Evolutionary conservation across 2,113 vertebrate species (phyloP).

Genomic region (Notothenia rossii): DNA sequence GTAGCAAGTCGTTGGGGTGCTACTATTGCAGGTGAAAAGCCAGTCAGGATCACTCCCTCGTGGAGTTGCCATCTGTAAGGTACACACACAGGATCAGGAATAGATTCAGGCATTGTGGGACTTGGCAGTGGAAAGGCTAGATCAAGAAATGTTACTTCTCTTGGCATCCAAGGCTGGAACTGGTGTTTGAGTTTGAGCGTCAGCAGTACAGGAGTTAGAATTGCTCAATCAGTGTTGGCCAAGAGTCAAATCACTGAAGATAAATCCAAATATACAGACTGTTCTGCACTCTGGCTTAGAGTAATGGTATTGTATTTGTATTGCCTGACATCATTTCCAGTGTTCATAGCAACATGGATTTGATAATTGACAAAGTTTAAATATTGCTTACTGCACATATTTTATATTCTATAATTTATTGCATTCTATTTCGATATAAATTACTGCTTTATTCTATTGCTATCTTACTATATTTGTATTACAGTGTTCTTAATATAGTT

Average conservation of each 20-base stretch:
- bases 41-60: constrained; percentile 19
- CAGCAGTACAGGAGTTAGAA: neutral
- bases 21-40: constrained; percentile 13
- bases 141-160: constrained; percentile 30
- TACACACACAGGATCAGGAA: constrained; percentile 11
- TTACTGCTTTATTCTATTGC: too few species aligned
- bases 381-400: too few species aligned
- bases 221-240: neutral
- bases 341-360: neutral
- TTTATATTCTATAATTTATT: too few species aligned
- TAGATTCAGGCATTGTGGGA: constrained; percentile 36
- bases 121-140: constrained; percentile 17
- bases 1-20: neutral
- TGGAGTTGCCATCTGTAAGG: constrained; percentile 36
- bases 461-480: too few species aligned
- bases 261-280: neutral
- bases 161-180: constrained; percentile 8
- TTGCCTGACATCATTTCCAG: too few species aligned
- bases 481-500: too few species aligned
- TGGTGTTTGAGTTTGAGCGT: constrained; percentile 1
- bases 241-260: neutral
- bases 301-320: too few species aligned
- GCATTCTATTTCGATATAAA: too few species aligned
- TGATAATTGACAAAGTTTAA: neutral
- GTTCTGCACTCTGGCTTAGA: too few species aligned